A percentile compares a stretch with the other conserved stretches of the same genome.
These are phyloP conservation scores for Pipistrellus pygmaeus DNA, from an alignment of 2,797 vertebrate genomes.

Conservation along the genomic window DNA sequence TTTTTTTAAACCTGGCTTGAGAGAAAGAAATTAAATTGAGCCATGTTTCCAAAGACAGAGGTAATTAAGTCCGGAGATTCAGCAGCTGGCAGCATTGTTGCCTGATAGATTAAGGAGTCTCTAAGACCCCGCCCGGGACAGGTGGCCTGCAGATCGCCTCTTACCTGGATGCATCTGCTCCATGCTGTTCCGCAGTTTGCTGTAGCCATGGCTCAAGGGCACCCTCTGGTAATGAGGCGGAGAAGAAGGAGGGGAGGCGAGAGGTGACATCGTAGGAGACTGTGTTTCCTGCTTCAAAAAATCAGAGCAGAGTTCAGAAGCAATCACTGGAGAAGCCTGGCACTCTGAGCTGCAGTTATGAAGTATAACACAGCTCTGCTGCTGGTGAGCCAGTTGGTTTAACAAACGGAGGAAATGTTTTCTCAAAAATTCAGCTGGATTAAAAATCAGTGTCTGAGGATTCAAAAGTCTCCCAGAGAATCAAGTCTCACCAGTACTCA, in stretches of 20 bases:
- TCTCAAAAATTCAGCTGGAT: slow-evolving; percentile 37
- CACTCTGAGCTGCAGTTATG: slow-evolving; percentile 44
- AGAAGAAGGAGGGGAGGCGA: slow-evolving; percentile 92
- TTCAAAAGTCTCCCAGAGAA: slow-evolving; percentile 63
- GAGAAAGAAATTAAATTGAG: slow-evolving; percentile 76
- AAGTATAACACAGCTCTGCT: slow-evolving; percentile 41
- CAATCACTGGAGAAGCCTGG: background rate
- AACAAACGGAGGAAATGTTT: slow-evolving; percentile 50
- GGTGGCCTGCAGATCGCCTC: slow-evolving; percentile 59
- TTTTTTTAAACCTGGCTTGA: slow-evolving; percentile 49
- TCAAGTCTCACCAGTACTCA: background rate
- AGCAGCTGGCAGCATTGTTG: slow-evolving; percentile 58
- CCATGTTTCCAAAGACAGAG: slow-evolving; percentile 66
- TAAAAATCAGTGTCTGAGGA: slow-evolving; percentile 54
- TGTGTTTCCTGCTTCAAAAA: slow-evolving; percentile 89
- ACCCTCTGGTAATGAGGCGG: slow-evolving; percentile 89
- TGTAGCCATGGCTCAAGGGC: slow-evolving; percentile 87
- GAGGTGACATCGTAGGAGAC: slow-evolving; percentile 90
- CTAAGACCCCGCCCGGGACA: slow-evolving; percentile 11
- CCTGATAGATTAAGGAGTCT: slow-evolving; percentile 67
- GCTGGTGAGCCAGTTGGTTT: slow-evolving; percentile 45
- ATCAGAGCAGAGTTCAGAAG: slow-evolving; percentile 79
- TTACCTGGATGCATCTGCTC: slow-evolving; percentile 91
- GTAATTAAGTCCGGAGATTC: slow-evolving; percentile 79
- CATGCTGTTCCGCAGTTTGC: slow-evolving; percentile 89